Percentiles rank a stretch among this genome's conserved stretches.
Conservation (phyloP, 2,113 vertebrate species). For the Heterochromis multidens region DNA sequence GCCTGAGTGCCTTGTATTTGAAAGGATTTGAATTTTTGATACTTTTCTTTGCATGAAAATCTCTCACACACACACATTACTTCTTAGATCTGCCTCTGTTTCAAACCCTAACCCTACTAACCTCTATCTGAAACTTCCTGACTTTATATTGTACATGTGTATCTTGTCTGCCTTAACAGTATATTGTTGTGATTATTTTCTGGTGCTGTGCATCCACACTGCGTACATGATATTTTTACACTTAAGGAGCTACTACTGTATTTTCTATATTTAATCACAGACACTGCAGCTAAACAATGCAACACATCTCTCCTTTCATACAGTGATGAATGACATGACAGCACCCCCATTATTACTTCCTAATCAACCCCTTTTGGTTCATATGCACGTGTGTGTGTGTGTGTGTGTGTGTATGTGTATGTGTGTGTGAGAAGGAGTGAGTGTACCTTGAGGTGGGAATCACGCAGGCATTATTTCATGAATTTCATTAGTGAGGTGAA, state of each 20-base stretch:
- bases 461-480: conserved; percentile 53
- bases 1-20: conserved; percentile 12
- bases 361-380: conserved; percentile 58
- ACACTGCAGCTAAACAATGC: conserved; percentile 28
- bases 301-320: conserved; percentile 19
- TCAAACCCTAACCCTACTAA: neutral
- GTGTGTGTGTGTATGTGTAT: neutral
- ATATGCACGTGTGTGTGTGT: neutral
- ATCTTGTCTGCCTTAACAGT: neutral
- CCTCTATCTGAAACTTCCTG: neutral
- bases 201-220: neutral
- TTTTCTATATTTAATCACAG: conserved; percentile 48
- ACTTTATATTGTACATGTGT: neutral
- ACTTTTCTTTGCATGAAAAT: neutral
- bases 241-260: neutral
- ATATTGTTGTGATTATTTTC: neutral
- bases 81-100: neutral
- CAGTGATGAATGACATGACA: conserved; percentile 38
- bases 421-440: neutral
- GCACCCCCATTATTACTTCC: conserved; percentile 43
- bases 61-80: neutral
- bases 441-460: conserved; percentile 35
- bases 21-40: conserved; percentile 35
- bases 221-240: neutral
- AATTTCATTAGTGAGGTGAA: conserved; percentile 69